A percentile compares a stretch with the other conserved stretches of the same genome.
phyloP scores from a whole-genome alignment of 35 echinoderm and acorn worm species.

The Apostichopus parvimensis region DNA sequence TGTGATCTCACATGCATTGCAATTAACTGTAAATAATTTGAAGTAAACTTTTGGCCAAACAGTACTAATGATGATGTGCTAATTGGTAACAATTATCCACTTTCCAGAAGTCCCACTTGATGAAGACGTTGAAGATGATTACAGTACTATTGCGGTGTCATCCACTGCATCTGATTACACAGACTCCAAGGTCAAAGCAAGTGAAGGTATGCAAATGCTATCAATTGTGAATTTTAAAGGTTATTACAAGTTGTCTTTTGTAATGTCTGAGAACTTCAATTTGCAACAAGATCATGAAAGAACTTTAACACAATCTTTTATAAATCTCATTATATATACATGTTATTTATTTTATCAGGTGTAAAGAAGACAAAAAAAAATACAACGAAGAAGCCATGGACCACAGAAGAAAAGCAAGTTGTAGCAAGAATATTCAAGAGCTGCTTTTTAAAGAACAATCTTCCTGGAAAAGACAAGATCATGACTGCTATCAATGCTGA shows the following conservation, averaged over 20 bases:
- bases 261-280: too few species aligned
- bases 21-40: too few species aligned
- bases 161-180: background rate
- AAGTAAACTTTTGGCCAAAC: too few species aligned
- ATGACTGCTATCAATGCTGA: background rate
- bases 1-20: too few species aligned
- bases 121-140: background rate
- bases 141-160: background rate
- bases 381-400: background rate
- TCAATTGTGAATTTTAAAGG: background rate
- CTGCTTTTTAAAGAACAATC: background rate
- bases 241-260: background rate
- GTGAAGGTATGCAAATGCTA: constrained; percentile 26
- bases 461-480: constrained; percentile 16
- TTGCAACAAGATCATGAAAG: background rate
- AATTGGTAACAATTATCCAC: background rate
- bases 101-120: constrained; percentile 18
- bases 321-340: background rate
- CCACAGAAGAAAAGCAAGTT: constrained; percentile 14
- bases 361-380: background rate
- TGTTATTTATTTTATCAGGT: background rate
- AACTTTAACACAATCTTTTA: background rate
- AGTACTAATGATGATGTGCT: background rate
- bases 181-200: background rate
- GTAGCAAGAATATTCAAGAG: background rate